Base-by-base conservation (phyloP, 2,113 vertebrate genomes). In the Dicerorhinus sumatrensis region DNA sequence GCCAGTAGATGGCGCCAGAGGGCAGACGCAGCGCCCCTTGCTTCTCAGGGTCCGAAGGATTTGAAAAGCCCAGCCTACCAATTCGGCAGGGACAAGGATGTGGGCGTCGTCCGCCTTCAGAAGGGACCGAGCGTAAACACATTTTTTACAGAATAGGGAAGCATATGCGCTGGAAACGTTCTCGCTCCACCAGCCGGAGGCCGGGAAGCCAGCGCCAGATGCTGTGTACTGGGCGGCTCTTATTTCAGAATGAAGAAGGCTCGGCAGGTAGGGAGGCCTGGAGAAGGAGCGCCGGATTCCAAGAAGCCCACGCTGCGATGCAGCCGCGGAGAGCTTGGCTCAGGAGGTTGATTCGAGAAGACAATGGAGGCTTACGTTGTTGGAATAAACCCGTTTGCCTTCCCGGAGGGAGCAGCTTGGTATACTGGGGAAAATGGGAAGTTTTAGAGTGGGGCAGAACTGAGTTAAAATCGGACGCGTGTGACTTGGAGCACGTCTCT, bases 1-100 rank as follows among this genome's bases (percentile, higher is more conserved):
- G 95, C 97, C 98, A 89, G 98, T 97, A 99, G 98, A 87, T 98
- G 98, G 98, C 98, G 94, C 98, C 98, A 97, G 96, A 98, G 98
- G 89, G 97, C 97, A 98, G 75, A 21, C 75, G 67, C 73, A 33
- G 42, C 29, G 79, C 39, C 73, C 77, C 25, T 16, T 9, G 29
- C 20, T 60, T 51, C 54, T 58, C 46, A 0, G 18, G 23, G 12
- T 25, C 33, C 48, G 11, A 84, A 90, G 23, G 27, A 42, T 88
- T 13, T 69, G 33, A 42, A 51, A 63, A 54, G 4, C 56, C 42
- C 33, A 20, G 25, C 18, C 75, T 56, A 20, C 69, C 65, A 39
- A 89, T 63, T 60, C 13, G 1, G n/a, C 72, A 54, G 33, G 31
- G 46, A 92, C 69, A 4, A 54, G 93, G 92, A 81, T 10, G 27